These are phyloP conservation scores for Sylvilagus bachmani DNA, from an alignment of 2,113 vertebrate genomes.

Conservation along the genomic window DNA sequence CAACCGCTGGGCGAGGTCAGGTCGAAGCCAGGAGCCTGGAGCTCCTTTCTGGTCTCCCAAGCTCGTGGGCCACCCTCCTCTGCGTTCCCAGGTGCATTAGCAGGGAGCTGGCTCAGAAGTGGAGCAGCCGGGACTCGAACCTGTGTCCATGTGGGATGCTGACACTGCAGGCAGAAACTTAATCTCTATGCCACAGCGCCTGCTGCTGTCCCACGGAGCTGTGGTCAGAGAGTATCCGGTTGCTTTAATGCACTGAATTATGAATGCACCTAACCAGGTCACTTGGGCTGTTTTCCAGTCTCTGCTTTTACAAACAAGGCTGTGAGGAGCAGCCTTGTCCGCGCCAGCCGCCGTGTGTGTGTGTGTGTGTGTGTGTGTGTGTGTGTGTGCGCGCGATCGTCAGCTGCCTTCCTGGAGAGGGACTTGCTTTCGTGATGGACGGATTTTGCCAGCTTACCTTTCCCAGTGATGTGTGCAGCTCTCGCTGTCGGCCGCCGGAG, in stretches of 20 bases:
- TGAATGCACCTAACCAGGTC: neutral
- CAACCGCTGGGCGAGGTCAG: too few relatives aligned
- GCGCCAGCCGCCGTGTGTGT: neutral
- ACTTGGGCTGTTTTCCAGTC: neutral
- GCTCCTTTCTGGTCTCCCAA: too few relatives aligned
- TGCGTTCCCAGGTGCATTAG: too few relatives aligned
- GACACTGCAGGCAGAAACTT: too few relatives aligned
- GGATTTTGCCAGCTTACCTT: neutral
- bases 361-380: fast-evolving
- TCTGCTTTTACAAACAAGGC: neutral
- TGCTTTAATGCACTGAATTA: neutral
- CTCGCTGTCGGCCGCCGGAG: neutral
- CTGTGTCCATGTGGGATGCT: too few relatives aligned
- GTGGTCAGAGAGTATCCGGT: neutral
- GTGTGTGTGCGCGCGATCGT: too few relatives aligned
- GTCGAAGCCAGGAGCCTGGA: too few relatives aligned
- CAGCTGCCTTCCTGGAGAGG: neutral
- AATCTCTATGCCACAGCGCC: too few relatives aligned
- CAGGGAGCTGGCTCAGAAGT: too few relatives aligned
- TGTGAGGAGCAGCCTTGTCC: neutral
- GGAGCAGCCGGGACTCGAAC: too few relatives aligned
- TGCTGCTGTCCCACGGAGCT: too few relatives aligned
- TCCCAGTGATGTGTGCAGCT: neutral
- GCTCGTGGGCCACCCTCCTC: too few relatives aligned
- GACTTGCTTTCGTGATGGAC: constrained; percentile 2